phyloP scores from a whole-genome alignment of 2,797 vertebrate genomes.

The Fringilla coelebs region DNA sequence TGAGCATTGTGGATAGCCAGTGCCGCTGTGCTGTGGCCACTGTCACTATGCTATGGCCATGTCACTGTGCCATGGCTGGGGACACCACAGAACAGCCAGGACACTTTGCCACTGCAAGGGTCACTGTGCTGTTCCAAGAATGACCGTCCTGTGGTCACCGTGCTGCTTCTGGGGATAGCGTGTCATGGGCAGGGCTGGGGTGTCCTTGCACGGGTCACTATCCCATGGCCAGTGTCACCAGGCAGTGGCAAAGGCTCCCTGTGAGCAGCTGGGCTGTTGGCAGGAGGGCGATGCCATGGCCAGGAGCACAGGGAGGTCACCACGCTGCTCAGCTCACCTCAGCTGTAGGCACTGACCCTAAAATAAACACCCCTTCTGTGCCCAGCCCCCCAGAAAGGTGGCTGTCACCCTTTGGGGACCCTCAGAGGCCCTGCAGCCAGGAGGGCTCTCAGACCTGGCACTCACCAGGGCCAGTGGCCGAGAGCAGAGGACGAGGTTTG shows the following conservation, averaged over 20 bases:
- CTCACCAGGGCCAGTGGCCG: fast-evolving
- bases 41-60: background rate
- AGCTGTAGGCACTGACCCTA: background rate
- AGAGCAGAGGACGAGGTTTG: background rate
- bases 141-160: fast-evolving
- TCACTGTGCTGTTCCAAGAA: background rate
- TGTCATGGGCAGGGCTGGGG: background rate
- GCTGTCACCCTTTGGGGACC: background rate
- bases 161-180: fast-evolving
- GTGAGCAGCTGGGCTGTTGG: fast-evolving
- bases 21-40: background rate
- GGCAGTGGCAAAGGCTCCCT: background rate
- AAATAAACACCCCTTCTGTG: background rate
- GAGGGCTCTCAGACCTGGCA: background rate
- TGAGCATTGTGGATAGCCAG: background rate
- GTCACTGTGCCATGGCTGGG: background rate
- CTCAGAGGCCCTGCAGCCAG: background rate
- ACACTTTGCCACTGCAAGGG: too few species aligned
- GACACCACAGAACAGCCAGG: background rate
- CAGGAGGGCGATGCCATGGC: fast-evolving
- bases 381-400: background rate
- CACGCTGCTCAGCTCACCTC: background rate
- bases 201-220: background rate
- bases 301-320: fast-evolving
- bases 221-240: fast-evolving